Evolutionary conservation across 35 echinoderm and acorn worm genomes (phyloP).

Genomic region (Ophioderma brevispina): DNA sequence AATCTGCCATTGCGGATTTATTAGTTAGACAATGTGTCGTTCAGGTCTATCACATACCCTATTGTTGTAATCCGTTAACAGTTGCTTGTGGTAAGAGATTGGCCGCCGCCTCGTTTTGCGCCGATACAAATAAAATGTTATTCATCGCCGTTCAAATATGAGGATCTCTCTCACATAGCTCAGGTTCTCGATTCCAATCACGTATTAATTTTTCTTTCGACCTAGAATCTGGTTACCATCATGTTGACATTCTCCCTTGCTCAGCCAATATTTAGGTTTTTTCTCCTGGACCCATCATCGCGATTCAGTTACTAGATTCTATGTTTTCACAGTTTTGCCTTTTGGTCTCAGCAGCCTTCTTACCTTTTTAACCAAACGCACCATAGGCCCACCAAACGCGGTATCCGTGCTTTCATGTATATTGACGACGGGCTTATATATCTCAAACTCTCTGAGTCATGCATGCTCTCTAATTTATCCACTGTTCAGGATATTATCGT

Average conservation of each 20-base stretch:
- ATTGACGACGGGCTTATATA: conserved; percentile 28
- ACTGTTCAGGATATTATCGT: background rate
- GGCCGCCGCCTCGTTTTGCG: too few relatives aligned
- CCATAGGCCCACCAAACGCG: background rate
- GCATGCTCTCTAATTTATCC: background rate
- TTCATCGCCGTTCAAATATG: conserved; percentile 40
- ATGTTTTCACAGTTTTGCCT: too few relatives aligned
- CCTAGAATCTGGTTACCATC: conserved; percentile 24
- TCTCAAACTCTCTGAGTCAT: background rate
- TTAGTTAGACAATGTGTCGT: background rate
- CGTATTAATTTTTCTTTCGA: conserved; percentile 22
- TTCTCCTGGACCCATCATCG: background rate
- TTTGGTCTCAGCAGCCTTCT: too few relatives aligned
- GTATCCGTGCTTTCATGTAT: conserved; percentile 4
- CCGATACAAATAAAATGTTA: conserved; percentile 27
- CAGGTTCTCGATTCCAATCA: background rate
- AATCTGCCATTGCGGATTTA: conserved; percentile 18
- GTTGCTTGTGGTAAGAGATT: conserved; percentile 40
- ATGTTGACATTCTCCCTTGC: conserved; percentile 30
- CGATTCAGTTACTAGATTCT: background rate
- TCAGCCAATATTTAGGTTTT: conserved; percentile 38
- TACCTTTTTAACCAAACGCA: too few relatives aligned
- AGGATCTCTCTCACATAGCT: conserved; percentile 23
- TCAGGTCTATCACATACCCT: background rate
- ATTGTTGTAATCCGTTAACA: conserved; percentile 32